Conservation (phyloP, 2,113 vertebrate species). For the Xenotilapia longispinis region DNA sequence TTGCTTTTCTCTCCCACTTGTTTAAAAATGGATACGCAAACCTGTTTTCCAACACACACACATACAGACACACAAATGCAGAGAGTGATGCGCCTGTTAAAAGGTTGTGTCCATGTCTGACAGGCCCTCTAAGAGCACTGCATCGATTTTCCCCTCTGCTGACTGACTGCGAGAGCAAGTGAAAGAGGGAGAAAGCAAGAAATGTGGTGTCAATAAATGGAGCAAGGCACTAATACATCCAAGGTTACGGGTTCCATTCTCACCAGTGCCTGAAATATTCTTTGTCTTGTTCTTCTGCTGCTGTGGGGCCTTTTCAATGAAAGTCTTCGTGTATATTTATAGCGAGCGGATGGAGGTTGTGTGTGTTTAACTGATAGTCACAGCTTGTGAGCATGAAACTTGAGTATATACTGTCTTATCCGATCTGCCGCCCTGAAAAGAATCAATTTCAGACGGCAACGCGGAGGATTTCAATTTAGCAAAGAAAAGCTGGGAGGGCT, state of each 20-base stretch:
- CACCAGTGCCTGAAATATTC: neutral
- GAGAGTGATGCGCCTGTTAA: conserved; percentile 45
- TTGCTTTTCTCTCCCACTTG: neutral
- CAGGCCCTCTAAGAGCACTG: conserved; percentile 44
- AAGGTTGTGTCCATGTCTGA: conserved; percentile 57
- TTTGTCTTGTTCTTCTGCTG: neutral
- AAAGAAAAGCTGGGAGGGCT: neutral
- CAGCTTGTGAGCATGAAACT: neutral
- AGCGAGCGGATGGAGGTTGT: neutral
- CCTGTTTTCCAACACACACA: neutral
- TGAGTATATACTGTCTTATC: conserved; percentile 24
- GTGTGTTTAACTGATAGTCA: conserved; percentile 6
- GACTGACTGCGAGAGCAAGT: neutral
- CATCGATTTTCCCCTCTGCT: conserved; percentile 37
- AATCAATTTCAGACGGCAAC: neutral
- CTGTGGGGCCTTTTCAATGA: neutral
- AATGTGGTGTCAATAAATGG: neutral
- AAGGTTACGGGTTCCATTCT: neutral
- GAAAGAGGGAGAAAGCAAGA: neutral
- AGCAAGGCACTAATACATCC: conserved; percentile 7
- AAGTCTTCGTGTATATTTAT: neutral
- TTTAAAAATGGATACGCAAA: neutral
- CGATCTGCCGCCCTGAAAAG: neutral
- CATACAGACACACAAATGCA: conserved; percentile 12
- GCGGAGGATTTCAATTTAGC: neutral